Evolutionary conservation across 2,888 invertebrate genomes (phyloP), one percentile per base, ranked within the genome.

Genomic region (Priocnemis perturbator): DNA sequence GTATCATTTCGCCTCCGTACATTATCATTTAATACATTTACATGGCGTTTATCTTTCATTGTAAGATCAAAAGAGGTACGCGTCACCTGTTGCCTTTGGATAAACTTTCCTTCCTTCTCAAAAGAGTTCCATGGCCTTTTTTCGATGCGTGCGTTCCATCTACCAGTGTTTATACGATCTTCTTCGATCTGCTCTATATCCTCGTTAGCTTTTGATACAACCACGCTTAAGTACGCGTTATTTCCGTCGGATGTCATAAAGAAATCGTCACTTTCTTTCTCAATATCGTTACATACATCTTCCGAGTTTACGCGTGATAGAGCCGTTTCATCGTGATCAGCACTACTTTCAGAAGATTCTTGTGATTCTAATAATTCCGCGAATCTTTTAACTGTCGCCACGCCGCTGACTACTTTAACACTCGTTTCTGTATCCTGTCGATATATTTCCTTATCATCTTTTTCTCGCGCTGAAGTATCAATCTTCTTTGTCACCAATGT

Each of bases 361-460:
- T 55, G 4, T n/a, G 17, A 14, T 20, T 11, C 56, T 9, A 17
- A 9, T 37, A 37, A 48, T 23, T 85, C 81, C 3, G 76, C 45
- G 5, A 87, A 85, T 45, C 82, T 81, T 62, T 83, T 86, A 3
- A 88, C 86, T 2, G 78, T 76, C 5, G 84, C 86, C 59, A 84
- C 75, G 17, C 79, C 80, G 60, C 79, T 86, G 58, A 84, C 67
- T 47, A 78, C 55, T 63, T 77, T 78, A 0, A 71, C 47, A 15
- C 59, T 30, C 4, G 0, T 23, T 11, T 64, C 30, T 19, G 59
- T 11, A 26, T 45, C 20, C 0, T 19, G 20, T 45, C 62, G 60
- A 19, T 45, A 4, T 37, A 5, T 60, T 9, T 15, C 64, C 30
- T 26, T 59, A 5, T 52, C 57, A 17, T 67, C 69, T 11, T 55